Evolutionary conservation across 1,140 invertebrate genomes (phyloP).

Genomic region (Danaus melanippus): DNA sequence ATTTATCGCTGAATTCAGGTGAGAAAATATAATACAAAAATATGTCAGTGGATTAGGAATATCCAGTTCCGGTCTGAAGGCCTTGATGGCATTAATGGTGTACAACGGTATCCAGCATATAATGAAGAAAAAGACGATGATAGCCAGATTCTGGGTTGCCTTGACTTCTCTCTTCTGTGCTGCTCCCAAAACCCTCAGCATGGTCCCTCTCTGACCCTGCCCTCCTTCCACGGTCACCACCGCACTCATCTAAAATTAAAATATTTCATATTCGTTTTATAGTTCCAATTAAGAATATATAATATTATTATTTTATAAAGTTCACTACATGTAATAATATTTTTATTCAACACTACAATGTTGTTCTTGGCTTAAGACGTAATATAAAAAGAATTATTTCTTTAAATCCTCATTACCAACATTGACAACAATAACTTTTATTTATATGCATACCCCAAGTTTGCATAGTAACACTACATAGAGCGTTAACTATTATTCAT

Average conservation of each 20-base stretch:
- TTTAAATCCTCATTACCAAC: too few relatives aligned
- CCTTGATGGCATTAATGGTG: constrained; percentile 90
- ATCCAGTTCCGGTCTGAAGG: constrained; percentile 80
- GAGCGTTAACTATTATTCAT: too few relatives aligned
- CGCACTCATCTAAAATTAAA: constrained; percentile 53
- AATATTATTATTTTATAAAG: too few relatives aligned
- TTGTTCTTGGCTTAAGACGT: too few relatives aligned
- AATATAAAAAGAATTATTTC: too few relatives aligned
- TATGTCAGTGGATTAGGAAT: constrained; percentile 81
- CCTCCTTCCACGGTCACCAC: constrained; percentile 59
- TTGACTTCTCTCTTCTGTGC: constrained; percentile 90
- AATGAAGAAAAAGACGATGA: constrained; percentile 93
- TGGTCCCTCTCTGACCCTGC: constrained; percentile 72
- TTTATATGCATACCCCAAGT: too few relatives aligned
- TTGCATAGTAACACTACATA: too few relatives aligned
- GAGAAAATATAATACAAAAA: constrained; percentile 89
- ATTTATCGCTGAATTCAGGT: constrained; percentile 91
- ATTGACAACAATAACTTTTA: too few relatives aligned
- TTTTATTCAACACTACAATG: too few relatives aligned
- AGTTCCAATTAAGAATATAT: too few relatives aligned
- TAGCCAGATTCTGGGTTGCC: constrained; percentile 90
- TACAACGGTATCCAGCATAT: constrained; percentile 94
- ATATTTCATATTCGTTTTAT: too few relatives aligned
- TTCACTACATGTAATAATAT: too few relatives aligned
- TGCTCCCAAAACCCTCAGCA: constrained; percentile 84